phyloP scores from a whole-genome alignment of 2,888 invertebrate species.

The Schrankia costaestrigalis region DNA sequence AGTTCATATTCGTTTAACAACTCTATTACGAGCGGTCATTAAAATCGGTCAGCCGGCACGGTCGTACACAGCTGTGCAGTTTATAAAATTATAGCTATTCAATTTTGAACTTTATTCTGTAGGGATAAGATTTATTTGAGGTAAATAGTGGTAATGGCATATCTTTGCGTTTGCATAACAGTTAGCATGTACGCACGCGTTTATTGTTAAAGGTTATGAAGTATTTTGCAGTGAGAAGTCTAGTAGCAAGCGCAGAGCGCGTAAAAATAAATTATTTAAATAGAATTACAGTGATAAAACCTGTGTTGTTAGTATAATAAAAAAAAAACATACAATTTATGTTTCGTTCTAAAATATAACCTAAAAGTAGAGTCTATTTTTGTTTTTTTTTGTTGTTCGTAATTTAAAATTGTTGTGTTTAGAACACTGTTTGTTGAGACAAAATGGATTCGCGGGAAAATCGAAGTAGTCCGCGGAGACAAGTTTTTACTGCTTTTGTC shows the following conservation, averaged over 20 bases:
- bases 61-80: conserved; percentile 9
- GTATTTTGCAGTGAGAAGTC: conserved; percentile 28
- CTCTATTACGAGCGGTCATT: conserved; percentile 15
- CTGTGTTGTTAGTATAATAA: too few species aligned
- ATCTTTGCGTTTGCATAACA: conserved; percentile 30
- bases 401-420: too few species aligned
- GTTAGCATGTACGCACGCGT: conserved; percentile 22
- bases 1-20: conserved; percentile 9
- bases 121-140: conserved; percentile 13
- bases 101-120: conserved; percentile 18
- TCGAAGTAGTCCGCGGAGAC: conserved; percentile 42
- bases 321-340: too few species aligned
- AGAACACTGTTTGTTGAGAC: conserved; percentile 16
- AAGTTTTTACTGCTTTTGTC: conserved; percentile 56
- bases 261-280: conserved; percentile 3
- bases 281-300: conserved; percentile 8
- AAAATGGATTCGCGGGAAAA: conserved; percentile 43
- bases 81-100: conserved; percentile 9
- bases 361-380: too few species aligned
- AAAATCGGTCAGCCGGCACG: conserved; percentile 19
- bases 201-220: conserved; percentile 29
- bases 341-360: conserved; percentile 22
- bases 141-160: conserved; percentile 13
- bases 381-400: conserved; percentile 23
- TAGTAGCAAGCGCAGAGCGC: conserved; percentile 20